A percentile compares a stretch with the other conserved stretches of the same genome.
Conservation (phyloP, 2,113 vertebrate species). For the Pagrus major region DNA sequence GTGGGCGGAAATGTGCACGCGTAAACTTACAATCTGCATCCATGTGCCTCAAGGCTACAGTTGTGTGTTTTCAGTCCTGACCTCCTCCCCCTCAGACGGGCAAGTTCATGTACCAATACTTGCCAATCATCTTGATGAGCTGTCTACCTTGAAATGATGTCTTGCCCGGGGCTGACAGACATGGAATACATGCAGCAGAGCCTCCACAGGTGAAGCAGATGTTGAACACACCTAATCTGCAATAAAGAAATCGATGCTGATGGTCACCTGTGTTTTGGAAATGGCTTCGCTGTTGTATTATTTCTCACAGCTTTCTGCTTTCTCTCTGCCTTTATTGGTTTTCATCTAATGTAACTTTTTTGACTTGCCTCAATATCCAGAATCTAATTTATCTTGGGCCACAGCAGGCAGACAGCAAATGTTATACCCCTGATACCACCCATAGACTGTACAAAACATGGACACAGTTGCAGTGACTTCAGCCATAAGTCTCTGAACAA, state of each 20-base stretch:
- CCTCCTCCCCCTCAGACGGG: constrained; percentile 23
- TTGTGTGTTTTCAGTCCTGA: constrained; percentile 28
- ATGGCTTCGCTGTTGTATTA: not conserved
- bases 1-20: constrained; percentile 11
- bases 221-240: constrained; percentile 20
- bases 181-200: constrained; percentile 9
- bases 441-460: no score
- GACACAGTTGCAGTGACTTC: no score
- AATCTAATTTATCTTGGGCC: not conserved
- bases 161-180: constrained; percentile 22
- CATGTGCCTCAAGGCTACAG: constrained; percentile 13
- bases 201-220: constrained; percentile 41
- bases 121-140: constrained; percentile 51
- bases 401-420: not conserved
- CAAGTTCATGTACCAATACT: constrained; percentile 19
- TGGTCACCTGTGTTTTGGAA: constrained; percentile 30
- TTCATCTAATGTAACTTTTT: not conserved
- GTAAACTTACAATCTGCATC: not conserved
- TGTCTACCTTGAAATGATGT: constrained; percentile 28
- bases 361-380: not conserved
- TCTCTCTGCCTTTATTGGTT: constrained; percentile 8
- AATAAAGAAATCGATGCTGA: constrained; percentile 6
- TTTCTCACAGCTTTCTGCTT: not conserved
- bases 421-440: not conserved
- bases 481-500: no score